Conservation (phyloP, 2,113 vertebrate species). For the Egretta garzetta region DNA sequence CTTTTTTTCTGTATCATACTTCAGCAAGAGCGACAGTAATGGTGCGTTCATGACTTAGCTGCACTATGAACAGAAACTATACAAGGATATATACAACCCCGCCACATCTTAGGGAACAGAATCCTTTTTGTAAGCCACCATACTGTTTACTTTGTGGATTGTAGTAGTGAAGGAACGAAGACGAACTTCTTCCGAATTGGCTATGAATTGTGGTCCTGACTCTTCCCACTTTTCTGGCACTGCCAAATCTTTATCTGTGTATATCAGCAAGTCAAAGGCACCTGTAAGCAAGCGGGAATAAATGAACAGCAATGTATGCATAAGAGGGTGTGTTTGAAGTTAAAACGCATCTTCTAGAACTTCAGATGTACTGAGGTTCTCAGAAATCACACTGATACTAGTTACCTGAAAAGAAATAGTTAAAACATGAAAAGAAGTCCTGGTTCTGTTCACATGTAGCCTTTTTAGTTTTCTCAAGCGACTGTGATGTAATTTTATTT, state of each 20-base stretch:
- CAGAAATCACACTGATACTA: not conserved
- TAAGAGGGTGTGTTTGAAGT: not conserved
- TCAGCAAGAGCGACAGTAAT: not conserved
- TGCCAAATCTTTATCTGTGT: conserved; percentile 91
- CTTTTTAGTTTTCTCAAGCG: not conserved
- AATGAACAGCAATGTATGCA: accelerated
- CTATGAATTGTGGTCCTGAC: conserved; percentile 91
- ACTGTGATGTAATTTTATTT: not conserved
- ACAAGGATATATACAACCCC: not conserved
- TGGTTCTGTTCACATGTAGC: accelerated
- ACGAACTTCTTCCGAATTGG: conserved; percentile 92
- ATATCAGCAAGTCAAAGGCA: conserved; percentile 94
- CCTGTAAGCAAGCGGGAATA: conserved; percentile 71
- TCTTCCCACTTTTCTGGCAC: conserved; percentile 97
- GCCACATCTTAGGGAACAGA: not conserved
- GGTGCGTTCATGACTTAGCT: not conserved
- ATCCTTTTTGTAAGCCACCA: conserved; percentile 90
- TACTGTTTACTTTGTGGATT: conserved; percentile 94
- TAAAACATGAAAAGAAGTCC: not conserved
- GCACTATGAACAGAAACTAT: not conserved
- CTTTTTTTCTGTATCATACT: not conserved
- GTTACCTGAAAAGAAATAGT: accelerated
- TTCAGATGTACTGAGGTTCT: not conserved
- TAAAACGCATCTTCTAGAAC: not conserved
- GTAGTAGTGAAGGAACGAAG: conserved; percentile 94